A percentile compares a stretch with the other conserved stretches of the same genome.
Evolutionary conservation across 2,113 vertebrate genomes (phyloP).

Genomic region (Stigmatopora nigra): DNA sequence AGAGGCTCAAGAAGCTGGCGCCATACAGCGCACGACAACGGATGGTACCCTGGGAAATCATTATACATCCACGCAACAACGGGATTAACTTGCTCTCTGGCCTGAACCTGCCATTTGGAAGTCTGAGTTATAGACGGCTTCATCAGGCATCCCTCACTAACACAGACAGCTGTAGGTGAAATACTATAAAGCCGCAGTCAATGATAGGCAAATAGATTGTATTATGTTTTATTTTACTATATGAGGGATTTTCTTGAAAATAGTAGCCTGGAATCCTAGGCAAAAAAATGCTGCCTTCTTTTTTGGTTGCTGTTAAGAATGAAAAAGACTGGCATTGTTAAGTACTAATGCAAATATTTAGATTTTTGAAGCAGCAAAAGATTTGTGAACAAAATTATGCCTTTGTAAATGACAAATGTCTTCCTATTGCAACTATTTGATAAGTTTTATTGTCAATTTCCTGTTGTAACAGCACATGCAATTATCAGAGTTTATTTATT

Average conservation of each 20-base stretch:
- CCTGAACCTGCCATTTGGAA: conserved; percentile 45
- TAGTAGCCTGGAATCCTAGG: background rate
- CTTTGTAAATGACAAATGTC: too few relatives aligned
- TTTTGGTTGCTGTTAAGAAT: too few relatives aligned
- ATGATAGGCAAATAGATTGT: conserved; percentile 1
- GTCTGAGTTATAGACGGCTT: conserved; percentile 59
- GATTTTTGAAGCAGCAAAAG: too few relatives aligned
- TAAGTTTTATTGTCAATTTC: too few relatives aligned
- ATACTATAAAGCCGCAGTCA: background rate
- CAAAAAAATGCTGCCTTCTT: background rate
- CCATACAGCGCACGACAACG: conserved; percentile 61
- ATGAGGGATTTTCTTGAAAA: too few relatives aligned
- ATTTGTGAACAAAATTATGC: too few relatives aligned
- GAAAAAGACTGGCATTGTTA: too few relatives aligned
- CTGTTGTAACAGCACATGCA: too few relatives aligned
- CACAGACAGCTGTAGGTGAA: conserved; percentile 20
- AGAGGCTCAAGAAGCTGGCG: conserved; percentile 60
- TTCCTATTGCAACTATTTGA: too few relatives aligned
- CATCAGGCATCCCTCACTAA: conserved; percentile 52
- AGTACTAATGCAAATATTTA: too few relatives aligned
- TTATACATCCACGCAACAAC: conserved; percentile 69
- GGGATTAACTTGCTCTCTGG: conserved; percentile 66
- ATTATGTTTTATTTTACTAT: too few relatives aligned
- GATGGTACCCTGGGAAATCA: conserved; percentile 73
- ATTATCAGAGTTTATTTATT: too few relatives aligned